Evolutionary conservation across 2,797 vertebrate genomes (phyloP).

Genomic region (Allobates femoralis): DNA sequence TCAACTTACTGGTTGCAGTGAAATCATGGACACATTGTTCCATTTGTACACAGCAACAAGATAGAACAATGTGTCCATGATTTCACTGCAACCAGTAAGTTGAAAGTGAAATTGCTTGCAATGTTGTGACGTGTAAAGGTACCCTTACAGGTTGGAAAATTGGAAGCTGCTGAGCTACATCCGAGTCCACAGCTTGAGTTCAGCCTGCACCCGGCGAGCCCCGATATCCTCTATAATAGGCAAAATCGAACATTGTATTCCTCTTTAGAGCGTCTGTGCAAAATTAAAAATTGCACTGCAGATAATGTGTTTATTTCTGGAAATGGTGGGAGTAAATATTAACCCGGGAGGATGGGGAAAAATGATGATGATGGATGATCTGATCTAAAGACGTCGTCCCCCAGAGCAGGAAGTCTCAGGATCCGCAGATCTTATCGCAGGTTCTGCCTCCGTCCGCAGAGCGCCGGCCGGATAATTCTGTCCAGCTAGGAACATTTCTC

Average conservation of each 20-base stretch:
- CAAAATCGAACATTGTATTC: no score
- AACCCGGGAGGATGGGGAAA: not conserved
- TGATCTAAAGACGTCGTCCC: not conserved
- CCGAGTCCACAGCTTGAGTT: not conserved
- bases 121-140: no score
- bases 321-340: not conserved
- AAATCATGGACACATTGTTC: no score
- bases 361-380: not conserved
- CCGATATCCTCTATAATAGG: no score
- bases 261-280: not conserved
- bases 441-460: not conserved
- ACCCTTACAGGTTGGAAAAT: no score
- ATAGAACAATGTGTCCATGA: no score
- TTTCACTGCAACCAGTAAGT: no score
- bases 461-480: not conserved
- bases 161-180: no score
- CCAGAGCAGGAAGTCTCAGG: not conserved
- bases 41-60: no score
- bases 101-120: no score
- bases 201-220: not conserved
- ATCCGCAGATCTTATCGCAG: conserved; percentile 7
- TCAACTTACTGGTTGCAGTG: no score
- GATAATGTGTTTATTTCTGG: not conserved
- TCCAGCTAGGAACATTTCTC: not conserved
- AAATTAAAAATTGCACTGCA: no score